Percentiles rank a stretch among this genome's conserved stretches.
Evolutionary conservation across 2,888 invertebrate species (phyloP).

Genomic region (Lapara coniferarum): DNA sequence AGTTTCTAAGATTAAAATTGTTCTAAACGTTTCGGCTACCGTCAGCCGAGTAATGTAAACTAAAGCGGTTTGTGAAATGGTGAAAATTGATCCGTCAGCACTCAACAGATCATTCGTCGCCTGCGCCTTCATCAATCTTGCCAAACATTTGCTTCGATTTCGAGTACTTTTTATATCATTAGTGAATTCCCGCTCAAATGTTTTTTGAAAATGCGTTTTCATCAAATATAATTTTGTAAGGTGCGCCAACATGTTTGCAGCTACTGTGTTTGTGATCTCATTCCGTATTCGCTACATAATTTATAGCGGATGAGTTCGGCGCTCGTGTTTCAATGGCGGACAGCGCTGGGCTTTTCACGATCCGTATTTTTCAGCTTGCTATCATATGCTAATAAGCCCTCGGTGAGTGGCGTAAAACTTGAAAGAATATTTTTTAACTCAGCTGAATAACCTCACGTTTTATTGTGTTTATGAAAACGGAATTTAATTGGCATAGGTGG

Average conservation of each 20-base stretch:
- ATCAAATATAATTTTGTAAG: conserved; percentile 31
- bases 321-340: conserved; percentile 60
- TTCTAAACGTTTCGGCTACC: not conserved
- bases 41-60: not conserved
- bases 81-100: conserved; percentile 25
- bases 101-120: conserved; percentile 17
- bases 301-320: conserved; percentile 65
- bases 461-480: not conserved
- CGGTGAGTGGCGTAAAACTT: conserved; percentile 49
- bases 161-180: conserved; percentile 23
- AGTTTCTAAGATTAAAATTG: not conserved
- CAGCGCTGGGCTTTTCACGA: conserved; percentile 54
- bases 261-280: conserved; percentile 49
- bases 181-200: conserved; percentile 21
- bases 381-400: conserved; percentile 71
- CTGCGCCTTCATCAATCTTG: conserved; percentile 22
- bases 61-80: not conserved
- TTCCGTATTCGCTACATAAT: conserved; percentile 63
- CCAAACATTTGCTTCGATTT: conserved; percentile 17
- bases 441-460: conserved; percentile 11
- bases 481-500: conserved; percentile 8
- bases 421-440: conserved; percentile 41
- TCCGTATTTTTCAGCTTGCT: conserved; percentile 64
- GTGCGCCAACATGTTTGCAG: conserved; percentile 44
- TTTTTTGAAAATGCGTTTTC: conserved; percentile 30